These are phyloP conservation scores for Apogon talboti DNA, from an alignment of 2,797 vertebrate genomes.

Conservation along the genomic window DNA sequence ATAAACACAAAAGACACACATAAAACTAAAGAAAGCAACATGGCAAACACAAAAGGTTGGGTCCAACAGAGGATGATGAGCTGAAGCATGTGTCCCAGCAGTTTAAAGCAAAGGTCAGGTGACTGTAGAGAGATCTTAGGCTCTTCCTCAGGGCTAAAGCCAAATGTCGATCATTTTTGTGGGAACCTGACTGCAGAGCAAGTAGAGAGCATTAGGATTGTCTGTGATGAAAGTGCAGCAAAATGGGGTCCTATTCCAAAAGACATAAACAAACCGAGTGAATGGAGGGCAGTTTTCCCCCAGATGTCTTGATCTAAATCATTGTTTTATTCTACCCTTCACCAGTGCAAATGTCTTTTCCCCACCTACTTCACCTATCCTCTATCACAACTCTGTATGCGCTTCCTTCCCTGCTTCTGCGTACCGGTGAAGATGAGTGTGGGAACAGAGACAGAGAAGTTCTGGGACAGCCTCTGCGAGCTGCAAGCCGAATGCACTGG, in stretches of 20 bases:
- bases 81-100: constrained; percentile 80
- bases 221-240: background rate
- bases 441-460: constrained; percentile 95
- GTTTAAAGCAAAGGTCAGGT: constrained; percentile 50
- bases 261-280: no score
- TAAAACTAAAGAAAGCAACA: constrained; percentile 52
- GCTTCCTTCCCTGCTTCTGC: constrained; percentile 75
- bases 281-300: constrained; percentile 4
- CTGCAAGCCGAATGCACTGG: constrained; percentile 98
- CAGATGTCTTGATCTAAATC: constrained; percentile 7
- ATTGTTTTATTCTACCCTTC: background rate
- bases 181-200: constrained; percentile 16
- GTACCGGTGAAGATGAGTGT: constrained; percentile 99
- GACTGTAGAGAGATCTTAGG: constrained; percentile 41
- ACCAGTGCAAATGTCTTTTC: constrained; percentile 2
- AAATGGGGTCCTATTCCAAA: no score
- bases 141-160: constrained; percentile 26
- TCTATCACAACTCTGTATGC: constrained; percentile 24
- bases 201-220: background rate
- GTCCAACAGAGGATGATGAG: constrained; percentile 59
- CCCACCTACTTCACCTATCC: constrained; percentile 9
- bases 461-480: constrained; percentile 92
- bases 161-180: background rate
- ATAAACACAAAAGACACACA: constrained; percentile 34
- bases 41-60: constrained; percentile 52